A percentile compares a stretch with the other conserved stretches of the same genome.
Conservation (phyloP, 2,888 invertebrate species). For the Stegana nigrithorax region DNA sequence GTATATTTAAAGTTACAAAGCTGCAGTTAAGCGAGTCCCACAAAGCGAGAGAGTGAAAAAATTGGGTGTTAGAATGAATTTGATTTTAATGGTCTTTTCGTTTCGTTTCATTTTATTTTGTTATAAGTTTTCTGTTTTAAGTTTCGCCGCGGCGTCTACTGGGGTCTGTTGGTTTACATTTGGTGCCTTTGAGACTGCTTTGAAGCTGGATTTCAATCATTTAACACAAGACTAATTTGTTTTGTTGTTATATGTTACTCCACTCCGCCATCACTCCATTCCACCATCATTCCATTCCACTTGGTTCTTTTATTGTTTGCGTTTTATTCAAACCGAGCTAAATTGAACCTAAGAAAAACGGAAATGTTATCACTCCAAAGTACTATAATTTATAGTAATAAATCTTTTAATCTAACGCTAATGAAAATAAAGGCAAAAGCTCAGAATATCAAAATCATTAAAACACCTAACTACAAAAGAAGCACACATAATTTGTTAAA, state of each 20-base stretch:
- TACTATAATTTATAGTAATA: conserved; percentile 61
- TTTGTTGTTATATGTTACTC: neutral
- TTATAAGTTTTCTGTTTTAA: neutral
- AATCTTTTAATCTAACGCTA: conserved; percentile 56
- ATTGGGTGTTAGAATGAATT: conserved; percentile 63
- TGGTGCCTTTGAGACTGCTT: no score
- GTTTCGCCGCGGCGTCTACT: no score
- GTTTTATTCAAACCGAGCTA: no score
- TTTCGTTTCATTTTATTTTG: neutral
- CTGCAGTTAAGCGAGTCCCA: neutral
- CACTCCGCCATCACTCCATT: neutral
- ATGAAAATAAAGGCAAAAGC: no score
- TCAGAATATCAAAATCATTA: no score
- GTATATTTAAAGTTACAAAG: neutral
- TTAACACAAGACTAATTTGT: conserved; percentile 8
- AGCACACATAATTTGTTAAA: no score
- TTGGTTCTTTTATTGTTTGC: conserved; percentile 2
- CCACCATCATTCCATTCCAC: neutral
- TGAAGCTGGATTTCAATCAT: neutral
- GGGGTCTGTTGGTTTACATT: no score
- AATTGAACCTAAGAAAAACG: conserved; percentile 36
- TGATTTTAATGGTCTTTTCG: conserved; percentile 46
- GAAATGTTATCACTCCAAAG: conserved; percentile 51
- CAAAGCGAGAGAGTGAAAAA: no score
- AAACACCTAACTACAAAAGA: no score